These are phyloP conservation scores for Darevskia mixta DNA, from an alignment of 2,797 vertebrate genomes.

Conservation along the genomic window DNA sequence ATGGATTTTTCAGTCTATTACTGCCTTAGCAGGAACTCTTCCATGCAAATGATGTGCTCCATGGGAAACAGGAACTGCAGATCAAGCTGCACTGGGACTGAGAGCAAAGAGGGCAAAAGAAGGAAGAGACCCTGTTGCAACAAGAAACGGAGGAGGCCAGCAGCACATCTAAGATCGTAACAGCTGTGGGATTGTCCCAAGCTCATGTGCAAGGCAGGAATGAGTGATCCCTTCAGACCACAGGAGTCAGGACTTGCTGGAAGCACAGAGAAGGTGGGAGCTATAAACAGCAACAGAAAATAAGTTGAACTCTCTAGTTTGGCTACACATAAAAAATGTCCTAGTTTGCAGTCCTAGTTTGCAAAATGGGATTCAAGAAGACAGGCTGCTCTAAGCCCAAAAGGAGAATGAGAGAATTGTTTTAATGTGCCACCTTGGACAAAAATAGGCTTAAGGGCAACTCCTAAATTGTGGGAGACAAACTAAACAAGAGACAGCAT, in stretches of 20 bases:
- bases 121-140: background rate
- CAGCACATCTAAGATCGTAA: background rate
- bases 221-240: background rate
- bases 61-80: background rate
- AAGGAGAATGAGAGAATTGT: too few species aligned
- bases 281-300: background rate
- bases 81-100: background rate
- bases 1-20: too few species aligned
- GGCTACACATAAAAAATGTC: too few species aligned
- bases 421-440: too few species aligned
- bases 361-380: background rate
- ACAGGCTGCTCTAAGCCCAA: background rate
- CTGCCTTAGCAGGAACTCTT: background rate
- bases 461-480: background rate
- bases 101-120: background rate
- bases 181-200: background rate
- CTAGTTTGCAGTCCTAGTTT: too few species aligned
- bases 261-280: background rate
- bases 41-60: background rate
- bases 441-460: background rate
- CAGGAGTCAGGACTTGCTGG: background rate
- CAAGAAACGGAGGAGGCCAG: background rate
- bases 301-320: too few species aligned
- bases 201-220: background rate
- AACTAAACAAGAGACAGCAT: background rate